These are phyloP conservation scores for Stomatorhinus walkeri DNA, from an alignment of 2,797 vertebrate species.

Conservation along the genomic window DNA sequence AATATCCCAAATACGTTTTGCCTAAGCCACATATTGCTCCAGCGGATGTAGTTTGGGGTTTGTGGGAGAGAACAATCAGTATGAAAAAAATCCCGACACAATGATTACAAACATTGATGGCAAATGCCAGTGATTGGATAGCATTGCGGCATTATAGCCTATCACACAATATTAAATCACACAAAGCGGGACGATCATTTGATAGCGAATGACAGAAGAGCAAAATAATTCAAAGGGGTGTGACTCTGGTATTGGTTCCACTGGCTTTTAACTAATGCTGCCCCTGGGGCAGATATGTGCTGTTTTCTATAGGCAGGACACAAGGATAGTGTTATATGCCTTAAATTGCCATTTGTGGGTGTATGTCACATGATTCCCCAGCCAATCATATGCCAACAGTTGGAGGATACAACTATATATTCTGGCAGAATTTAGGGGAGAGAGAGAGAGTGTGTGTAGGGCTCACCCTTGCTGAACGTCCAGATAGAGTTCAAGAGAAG, in stretches of 20 bases:
- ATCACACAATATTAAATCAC: not conserved
- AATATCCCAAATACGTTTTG: constrained; percentile 50
- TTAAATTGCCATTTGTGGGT: constrained; percentile 43
- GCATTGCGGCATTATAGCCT: constrained; percentile 27
- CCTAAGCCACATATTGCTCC: constrained; percentile 46
- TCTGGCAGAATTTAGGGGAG: constrained; percentile 31
- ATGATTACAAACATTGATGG: constrained; percentile 39
- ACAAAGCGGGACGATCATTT: not conserved
- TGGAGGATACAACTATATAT: constrained; percentile 60
- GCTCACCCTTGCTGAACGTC: not conserved
- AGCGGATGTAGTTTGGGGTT: constrained; percentile 59
- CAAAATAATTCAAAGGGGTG: not conserved
- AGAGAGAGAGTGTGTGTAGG: constrained; percentile 29
- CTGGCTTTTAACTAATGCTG: not conserved
- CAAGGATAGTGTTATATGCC: not conserved
- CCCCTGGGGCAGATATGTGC: not conserved
- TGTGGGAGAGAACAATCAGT: constrained; percentile 50
- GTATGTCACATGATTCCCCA: constrained; percentile 52
- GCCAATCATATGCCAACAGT: constrained; percentile 55
- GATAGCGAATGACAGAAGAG: not conserved
- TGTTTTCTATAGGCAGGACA: not conserved
- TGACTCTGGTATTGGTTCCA: not conserved
- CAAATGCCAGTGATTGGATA: constrained; percentile 32
- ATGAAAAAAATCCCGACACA: constrained; percentile 26
- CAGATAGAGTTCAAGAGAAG: constrained; percentile 22